Evolutionary conservation across 2,113 vertebrate genomes (phyloP), one percentile per base, ranked within the genome.

Genomic region (Phaethon lepturus): DNA sequence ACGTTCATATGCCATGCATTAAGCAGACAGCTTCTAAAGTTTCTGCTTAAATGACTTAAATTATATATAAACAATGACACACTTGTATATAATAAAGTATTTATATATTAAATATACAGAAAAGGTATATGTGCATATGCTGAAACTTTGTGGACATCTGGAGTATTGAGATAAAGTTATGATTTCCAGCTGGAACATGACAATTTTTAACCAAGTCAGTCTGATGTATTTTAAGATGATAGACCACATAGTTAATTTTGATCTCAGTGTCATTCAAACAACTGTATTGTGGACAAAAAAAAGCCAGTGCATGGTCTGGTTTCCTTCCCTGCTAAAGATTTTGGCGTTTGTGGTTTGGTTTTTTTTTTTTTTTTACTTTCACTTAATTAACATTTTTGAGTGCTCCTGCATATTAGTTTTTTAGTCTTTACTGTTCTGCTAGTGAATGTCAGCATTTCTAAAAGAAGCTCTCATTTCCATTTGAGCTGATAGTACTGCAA

Each of bases 101-200:
- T 67, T 58, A 38, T 86, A 6, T 68, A 59, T 79, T 59, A 82
- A 92, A 75, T 95, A 92, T n/a, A 86, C 71, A 91, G 58, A n/a
- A 96, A 94, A 93, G 85, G 91, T 95, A 69, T 94, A 76, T 71
- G 40, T 78, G 25, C 38, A 33, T 52, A 49, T 67, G 53, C 67
- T 93, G 87, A 82, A 95, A 88, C 80, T 95, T 88, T 72, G 59
- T n/a, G 38, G 55, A 62, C 88, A 74, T 96, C 93, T 94, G 92
- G 76, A 68, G 17, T 64, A 26, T 24, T 76, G 52, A 82, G 84
- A 63, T 68, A 68, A 93, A 69, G 20, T 79, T 68, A 88, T 4
- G 2, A 44, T 88, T 96, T 93, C 83, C 74, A 67, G 58, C 68
- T 84, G 81, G 29, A 77, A 75, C 31, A 2, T 1, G 17, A 76